Evolutionary conservation across 2,888 invertebrate genomes (phyloP).

Genomic region (Dilophus febrilis): DNA sequence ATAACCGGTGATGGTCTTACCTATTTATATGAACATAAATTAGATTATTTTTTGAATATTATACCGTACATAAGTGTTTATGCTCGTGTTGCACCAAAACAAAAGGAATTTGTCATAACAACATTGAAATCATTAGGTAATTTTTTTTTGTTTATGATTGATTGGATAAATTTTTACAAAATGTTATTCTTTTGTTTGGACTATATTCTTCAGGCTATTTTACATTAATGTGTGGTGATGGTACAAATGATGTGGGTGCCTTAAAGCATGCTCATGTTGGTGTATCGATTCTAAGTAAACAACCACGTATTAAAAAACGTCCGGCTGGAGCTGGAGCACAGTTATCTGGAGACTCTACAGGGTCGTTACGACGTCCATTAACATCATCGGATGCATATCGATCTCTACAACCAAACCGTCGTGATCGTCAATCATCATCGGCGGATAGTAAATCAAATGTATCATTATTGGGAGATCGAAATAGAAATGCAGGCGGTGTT

Average conservation of each 20-base stretch:
- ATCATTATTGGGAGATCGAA: conserved; percentile 2
- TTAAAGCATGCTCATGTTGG: conserved; percentile 97
- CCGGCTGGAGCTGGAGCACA: conserved; percentile 29
- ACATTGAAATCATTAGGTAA: conserved; percentile 52
- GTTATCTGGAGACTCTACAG: no score
- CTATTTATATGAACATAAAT: conserved; percentile 45
- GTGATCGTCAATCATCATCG: no score
- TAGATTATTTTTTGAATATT: conserved; percentile 46
- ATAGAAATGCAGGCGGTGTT: conserved; percentile 16
- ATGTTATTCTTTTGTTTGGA: no score
- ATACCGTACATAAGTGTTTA: conserved; percentile 81
- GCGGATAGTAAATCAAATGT: no score
- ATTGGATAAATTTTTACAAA: background rate
- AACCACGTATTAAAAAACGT: conserved; percentile 30
- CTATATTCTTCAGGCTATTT: conserved; percentile 53
- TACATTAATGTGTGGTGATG: conserved; percentile 99
- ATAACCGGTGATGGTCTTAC: conserved; percentile 83
- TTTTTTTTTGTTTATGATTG: conserved; percentile 9
- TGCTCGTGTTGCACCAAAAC: conserved; percentile 96
- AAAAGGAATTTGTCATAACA: conserved; percentile 90
- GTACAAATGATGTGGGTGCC: conserved; percentile 98
- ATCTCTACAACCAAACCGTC: no score
- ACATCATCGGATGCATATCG: no score
- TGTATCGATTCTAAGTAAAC: conserved; percentile 75
- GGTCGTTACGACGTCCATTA: background rate